Base-by-base conservation (phyloP, 2,797 vertebrate genomes). In the Gymnoscopelus braueri region DNA sequence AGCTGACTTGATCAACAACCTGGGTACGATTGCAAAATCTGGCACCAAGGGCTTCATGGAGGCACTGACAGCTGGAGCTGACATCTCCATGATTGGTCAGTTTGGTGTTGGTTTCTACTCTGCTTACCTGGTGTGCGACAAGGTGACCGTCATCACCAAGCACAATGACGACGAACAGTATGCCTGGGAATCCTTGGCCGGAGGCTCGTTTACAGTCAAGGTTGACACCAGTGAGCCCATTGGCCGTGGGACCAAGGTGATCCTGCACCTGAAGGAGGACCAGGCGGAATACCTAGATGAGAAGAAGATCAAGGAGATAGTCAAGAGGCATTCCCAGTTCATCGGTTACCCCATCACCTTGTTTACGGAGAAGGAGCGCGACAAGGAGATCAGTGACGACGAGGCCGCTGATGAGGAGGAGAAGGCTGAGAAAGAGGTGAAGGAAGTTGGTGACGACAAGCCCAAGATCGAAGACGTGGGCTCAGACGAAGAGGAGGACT, bases 381-480 rank as follows among this genome's bases (percentile, higher is more conserved):
- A 96, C 70, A 96, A 95, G 79, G 95, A 95, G 74, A 94, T 95
- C 85, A 96, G 95, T 14, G 95, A 94, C 39, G 94, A 96, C 51
- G 95, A 96, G 69, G 93, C 88, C 23, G 94, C 95, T 39, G 19
- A 19, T 19, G 19, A 19, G 19, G 92, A 94, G 24, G 94, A 95
- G 39, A 44, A 9, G 39, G 39, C 2, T 44, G 39, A 44, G 39
- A 44, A 44, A 44, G 39, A 44, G 26, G 26, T 3, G 39, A 10
- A 44, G 39, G 39, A 44, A 8, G 39, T 9, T 44, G 39, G 0
- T 44, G 39, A 10, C 39, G 39, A 44, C 9, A 10, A 44, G 9
- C 39, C 39, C 9, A 44, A 44, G 39, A 44, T 44, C 39, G 9
- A 44, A 44, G 39, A 44, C 9, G 39, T 44, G 7, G 39, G 39